phyloP scores from a whole-genome alignment of 2,888 invertebrate genomes.

The Hipparchia sbordonii region DNA sequence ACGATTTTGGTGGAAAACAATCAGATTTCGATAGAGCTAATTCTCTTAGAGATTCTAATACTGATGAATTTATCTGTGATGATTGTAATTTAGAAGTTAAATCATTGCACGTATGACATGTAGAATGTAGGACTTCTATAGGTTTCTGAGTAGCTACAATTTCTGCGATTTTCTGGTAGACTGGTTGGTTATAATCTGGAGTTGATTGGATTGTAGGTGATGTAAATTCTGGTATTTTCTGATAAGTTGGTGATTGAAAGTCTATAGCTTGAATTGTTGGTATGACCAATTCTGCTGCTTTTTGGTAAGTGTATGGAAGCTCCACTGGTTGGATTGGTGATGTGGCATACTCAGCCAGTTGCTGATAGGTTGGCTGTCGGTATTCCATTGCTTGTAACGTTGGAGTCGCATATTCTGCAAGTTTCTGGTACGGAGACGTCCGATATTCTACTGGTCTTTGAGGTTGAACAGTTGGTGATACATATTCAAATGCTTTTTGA shows the following conservation, averaged over 20 bases:
- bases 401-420: background rate
- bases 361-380: background rate
- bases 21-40: slow-evolving; percentile 1
- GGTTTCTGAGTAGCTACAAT: background rate
- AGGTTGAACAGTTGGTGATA: background rate
- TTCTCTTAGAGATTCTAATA: background rate
- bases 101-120: background rate
- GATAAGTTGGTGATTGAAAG: background rate
- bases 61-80: background rate
- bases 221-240: background rate
- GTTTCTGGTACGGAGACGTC: background rate
- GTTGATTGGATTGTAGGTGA: background rate
- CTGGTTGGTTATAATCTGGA: background rate
- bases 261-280: background rate
- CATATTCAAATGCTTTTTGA: background rate
- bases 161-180: slow-evolving; percentile 3
- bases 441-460: background rate
- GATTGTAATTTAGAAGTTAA: slow-evolving; percentile 2
- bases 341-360: background rate
- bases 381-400: background rate
- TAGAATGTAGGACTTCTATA: background rate
- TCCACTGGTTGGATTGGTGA: background rate
- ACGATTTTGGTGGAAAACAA: slow-evolving; percentile 17
- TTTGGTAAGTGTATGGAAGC: background rate
- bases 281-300: too few species aligned